Base-by-base conservation (phyloP, 2,113 vertebrate genomes). In the Dipodomys ordii region DNA sequence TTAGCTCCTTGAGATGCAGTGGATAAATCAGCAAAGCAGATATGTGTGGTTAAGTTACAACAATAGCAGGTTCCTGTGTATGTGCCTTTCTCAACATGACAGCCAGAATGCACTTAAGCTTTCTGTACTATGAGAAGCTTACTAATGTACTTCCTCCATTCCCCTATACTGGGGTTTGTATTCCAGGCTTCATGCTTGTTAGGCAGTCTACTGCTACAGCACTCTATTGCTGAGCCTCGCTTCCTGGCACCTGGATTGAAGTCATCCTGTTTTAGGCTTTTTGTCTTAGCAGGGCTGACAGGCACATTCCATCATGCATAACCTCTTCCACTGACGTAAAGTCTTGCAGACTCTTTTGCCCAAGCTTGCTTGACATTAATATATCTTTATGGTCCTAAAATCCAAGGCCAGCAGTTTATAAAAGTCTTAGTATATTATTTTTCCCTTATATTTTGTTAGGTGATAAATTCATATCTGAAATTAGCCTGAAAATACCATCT, bases 51-150 rank as follows among this genome's bases (percentile, higher is more conserved):
- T 18, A 57, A 72, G 46, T 71, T 18, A 16, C 27, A 74, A 62
- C 3, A 69, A 6, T 82, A 32, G 15, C 27, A 30, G 57, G 18
- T 73, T 69, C 49, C 28, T 88, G 16, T 46, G 5, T 64, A 3
- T 60, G 27, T 91, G 27, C 67, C 49, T 88, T 88, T 91, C 73
- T 80, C 74, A 83, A 4, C 32, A 27, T 71, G 64, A 83, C 68
- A 83, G 18, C 28, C 86, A 80, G 68, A 65, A 86, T 79, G 20
- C 46, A 10, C 65, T 62, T 60, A 73, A 20, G 32, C 46, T 87
- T 79, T 80, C 67, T 74, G 12, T 73, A 74, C 22, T 67, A 83
- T 44, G 16, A 27, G 44, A 69, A 53, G 49, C 39, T 92, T 86
- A 35, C 49, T 85, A n/a, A 16, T 57, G 53, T 57, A 57, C 53